phyloP scores from a whole-genome alignment of 37 sponge, comb jelly and placozoan species.

The Eunapius fragilis region DNA sequence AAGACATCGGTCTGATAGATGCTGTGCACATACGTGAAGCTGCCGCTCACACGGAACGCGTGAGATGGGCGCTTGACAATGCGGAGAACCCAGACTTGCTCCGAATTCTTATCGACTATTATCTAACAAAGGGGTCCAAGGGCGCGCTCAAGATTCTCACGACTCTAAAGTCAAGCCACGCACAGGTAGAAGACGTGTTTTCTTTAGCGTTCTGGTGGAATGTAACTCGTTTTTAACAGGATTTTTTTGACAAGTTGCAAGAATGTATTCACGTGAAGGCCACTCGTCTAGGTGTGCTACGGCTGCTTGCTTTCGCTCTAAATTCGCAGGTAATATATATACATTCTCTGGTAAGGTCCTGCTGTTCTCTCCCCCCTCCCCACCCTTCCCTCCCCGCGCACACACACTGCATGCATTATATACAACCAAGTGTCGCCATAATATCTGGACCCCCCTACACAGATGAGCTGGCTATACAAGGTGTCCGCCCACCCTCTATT shows the following conservation, averaged over 20 bases:
- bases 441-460: not conserved
- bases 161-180: conserved; percentile 47
- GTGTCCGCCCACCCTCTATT: conserved; percentile 55
- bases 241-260: conserved; percentile 67
- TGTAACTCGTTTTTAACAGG: no score
- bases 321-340: conserved; percentile 73
- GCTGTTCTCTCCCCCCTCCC: no score
- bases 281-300: conserved; percentile 43
- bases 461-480: conserved; percentile 77
- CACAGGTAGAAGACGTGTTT: conserved; percentile 45
- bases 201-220: no score
- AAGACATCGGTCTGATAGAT: not conserved
- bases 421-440: not conserved
- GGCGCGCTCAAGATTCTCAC: conserved; percentile 56
- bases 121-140: conserved; percentile 53
- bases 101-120: conserved; percentile 68
- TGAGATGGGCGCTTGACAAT: not conserved
- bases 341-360: no score
- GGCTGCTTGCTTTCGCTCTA: conserved; percentile 55
- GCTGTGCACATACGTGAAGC: not conserved
- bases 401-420: no score
- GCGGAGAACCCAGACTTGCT: conserved; percentile 52
- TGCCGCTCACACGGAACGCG: not conserved
- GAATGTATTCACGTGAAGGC: conserved; percentile 31
- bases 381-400: no score